These are phyloP conservation scores for Gobio gobio DNA, from an alignment of 2,113 vertebrate species.

Conservation along the genomic window DNA sequence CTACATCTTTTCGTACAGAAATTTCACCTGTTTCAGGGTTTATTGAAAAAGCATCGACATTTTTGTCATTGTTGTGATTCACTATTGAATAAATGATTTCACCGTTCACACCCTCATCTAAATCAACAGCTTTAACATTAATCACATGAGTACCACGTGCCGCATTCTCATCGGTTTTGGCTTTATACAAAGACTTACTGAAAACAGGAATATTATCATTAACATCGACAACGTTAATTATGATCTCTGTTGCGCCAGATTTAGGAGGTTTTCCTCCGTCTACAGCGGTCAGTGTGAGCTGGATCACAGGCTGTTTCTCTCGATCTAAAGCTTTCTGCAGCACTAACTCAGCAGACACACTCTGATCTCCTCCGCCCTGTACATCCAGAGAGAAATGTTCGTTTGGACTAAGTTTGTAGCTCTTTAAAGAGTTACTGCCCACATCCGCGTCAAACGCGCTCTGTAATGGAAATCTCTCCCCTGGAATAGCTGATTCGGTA, in stretches of 20 bases:
- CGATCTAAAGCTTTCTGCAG: conserved; percentile 79
- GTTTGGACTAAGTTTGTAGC: conserved; percentile 76
- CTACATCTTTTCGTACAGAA: conserved; percentile 74
- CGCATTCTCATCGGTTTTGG: conserved; percentile 70
- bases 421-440: conserved; percentile 73
- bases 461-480: conserved; percentile 73
- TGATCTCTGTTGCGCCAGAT: conserved; percentile 69
- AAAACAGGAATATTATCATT: conserved; percentile 83
- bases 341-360: conserved; percentile 73
- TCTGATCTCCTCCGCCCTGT: conserved; percentile 73
- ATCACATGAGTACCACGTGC: conserved; percentile 64
- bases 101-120: conserved; percentile 75
- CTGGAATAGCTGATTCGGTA: conserved; percentile 65
- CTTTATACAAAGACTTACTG: conserved; percentile 69
- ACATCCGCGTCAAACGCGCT: conserved; percentile 74
- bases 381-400: conserved; percentile 74
- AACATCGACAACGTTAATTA: conserved; percentile 76
- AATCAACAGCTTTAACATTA: conserved; percentile 72
- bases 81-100: conserved; percentile 60
- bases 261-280: conserved; percentile 72
- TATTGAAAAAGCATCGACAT: conserved; percentile 74
- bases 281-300: conserved; percentile 67
- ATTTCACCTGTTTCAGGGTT: conserved; percentile 78
- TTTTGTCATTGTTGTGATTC: conserved; percentile 69
- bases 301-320: conserved; percentile 68